Evolutionary conservation across 2,888 invertebrate species (phyloP), one percentile per base, ranked within the genome.

Genomic region (Diabrotica balteata): DNA sequence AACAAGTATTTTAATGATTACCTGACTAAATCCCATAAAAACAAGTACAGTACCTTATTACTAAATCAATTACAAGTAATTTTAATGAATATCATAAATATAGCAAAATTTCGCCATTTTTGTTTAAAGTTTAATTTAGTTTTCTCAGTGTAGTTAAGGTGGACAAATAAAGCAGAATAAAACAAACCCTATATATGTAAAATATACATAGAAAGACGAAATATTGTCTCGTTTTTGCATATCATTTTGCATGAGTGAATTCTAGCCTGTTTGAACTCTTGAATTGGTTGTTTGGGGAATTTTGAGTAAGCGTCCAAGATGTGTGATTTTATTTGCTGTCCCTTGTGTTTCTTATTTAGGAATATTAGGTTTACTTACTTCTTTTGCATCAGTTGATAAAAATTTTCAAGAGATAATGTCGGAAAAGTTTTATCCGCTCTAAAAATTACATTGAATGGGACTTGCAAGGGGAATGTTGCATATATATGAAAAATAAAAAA

Each of bases 201-300:
- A 66, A 68, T 66, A 66, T 49, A 61, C 65, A 59, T 57, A 66
- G 63, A 63, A 63, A 66, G 57, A 43, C 52, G 46, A 65, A 72
- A 72, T 66, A 71, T 68, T 73, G 66, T 71, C 69, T 71, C 75
- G 72, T 79, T 77, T 77, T 76, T 75, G 74, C 76, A 78, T 77
- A 77, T 79, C 79, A 79, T 81, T 77, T 80, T 80, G 81, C 82
- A 82, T 81, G 81, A 82, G 76, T 76, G 80, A 78, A 77, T 81
- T 81, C 80, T 32, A 81, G 80, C 79, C 80, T 80, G 80, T 81
- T 81, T 81, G 66, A 57, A 77, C 78, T 75, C 75, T 73, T 72
- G 75, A 78, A 78, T 76, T 77, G 78, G 76, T 73, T 72, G 75
- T 69, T 74, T 67, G 66, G 72, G 73, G 73, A 75, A 74, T 75